A percentile compares a stretch with the other conserved stretches of the same genome.
Conservation (phyloP, 2,888 invertebrate species). For the Scaptomyza cyrtandrae region DNA sequence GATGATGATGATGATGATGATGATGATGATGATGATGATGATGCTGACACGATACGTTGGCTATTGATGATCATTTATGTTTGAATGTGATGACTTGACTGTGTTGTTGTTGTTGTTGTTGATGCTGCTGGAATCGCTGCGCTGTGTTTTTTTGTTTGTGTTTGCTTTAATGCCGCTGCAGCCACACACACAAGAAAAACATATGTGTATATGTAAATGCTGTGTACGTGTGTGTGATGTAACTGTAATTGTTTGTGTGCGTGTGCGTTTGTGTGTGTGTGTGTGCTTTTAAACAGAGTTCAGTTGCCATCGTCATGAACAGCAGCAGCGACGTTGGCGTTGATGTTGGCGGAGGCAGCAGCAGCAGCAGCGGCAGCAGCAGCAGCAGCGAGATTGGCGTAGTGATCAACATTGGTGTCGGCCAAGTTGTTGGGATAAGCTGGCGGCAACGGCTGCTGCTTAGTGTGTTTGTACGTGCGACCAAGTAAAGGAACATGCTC, state of each 20-base stretch:
- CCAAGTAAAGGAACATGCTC: conserved; percentile 86
- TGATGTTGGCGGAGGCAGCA: not conserved
- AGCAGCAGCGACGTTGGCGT: conserved; percentile 20
- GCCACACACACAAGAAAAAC: not conserved
- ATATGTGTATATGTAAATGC: no score
- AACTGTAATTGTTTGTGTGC: not conserved
- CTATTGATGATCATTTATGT: conserved; percentile 1
- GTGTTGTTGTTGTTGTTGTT: conserved; percentile 1
- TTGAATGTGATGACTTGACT: conserved; percentile 13
- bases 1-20: conserved; percentile 2
- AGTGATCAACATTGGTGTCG: conserved; percentile 51
- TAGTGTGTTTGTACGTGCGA: conserved; percentile 82
- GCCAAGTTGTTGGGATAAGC: conserved; percentile 33
- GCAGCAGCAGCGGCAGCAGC: conserved; percentile 23
- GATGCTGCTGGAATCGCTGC: conserved; percentile 19
- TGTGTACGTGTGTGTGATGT: no score
- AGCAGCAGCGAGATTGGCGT: conserved; percentile 27
- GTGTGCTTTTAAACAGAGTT: conserved; percentile 16
- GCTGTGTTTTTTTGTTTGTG: not conserved
- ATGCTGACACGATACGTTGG: not conserved
- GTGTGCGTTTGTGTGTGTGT: conserved; percentile 18
- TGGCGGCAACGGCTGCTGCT: conserved; percentile 40
- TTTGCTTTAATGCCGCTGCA: not conserved
- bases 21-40: not conserved
- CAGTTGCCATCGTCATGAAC: conserved; percentile 27